A percentile compares a stretch with the other conserved stretches of the same genome.
These are phyloP conservation scores for Gryon sp. DNA, from an alignment of 1,140 invertebrate genomes.

Conservation along the genomic window DNA sequence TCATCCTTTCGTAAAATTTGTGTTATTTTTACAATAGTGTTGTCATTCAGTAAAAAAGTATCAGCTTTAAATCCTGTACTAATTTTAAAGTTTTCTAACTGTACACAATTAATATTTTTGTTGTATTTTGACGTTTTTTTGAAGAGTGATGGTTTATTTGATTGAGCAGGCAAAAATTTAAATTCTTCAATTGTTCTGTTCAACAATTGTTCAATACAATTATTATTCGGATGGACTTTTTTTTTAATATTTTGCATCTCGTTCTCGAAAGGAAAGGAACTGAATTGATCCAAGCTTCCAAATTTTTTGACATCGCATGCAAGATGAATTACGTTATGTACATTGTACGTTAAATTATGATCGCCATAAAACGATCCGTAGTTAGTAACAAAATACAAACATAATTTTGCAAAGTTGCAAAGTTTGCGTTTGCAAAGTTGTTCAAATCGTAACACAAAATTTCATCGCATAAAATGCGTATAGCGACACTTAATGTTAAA, in stretches of 20 bases:
- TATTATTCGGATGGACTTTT: not conserved
- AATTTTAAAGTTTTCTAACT: no score
- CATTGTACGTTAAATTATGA: conserved; percentile 63
- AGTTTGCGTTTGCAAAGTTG: not conserved
- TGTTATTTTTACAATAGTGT: no score
- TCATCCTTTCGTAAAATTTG: no score
- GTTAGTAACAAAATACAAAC: not conserved
- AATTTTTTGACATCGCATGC: conserved; percentile 71
- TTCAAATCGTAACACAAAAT: not conserved
- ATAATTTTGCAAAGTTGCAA: no score
- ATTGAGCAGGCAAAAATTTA: not conserved
- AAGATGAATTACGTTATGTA: conserved; percentile 72
- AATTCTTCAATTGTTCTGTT: not conserved
- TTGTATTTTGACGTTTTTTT: no score
- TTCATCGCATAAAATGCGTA: not conserved
- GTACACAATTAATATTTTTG: no score
- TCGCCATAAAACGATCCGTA: conserved; percentile 56
- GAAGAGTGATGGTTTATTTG: no score
- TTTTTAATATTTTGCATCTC: conserved; percentile 73
- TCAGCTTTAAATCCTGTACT: no score
- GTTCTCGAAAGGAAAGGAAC: conserved; percentile 77
- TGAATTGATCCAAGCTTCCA: conserved; percentile 55
- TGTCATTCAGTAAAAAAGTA: no score
- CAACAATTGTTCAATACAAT: not conserved
- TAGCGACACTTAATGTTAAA: not conserved